Evolutionary conservation across 2,888 invertebrate species (phyloP).

Genomic region (Cheilosia pagana): DNA sequence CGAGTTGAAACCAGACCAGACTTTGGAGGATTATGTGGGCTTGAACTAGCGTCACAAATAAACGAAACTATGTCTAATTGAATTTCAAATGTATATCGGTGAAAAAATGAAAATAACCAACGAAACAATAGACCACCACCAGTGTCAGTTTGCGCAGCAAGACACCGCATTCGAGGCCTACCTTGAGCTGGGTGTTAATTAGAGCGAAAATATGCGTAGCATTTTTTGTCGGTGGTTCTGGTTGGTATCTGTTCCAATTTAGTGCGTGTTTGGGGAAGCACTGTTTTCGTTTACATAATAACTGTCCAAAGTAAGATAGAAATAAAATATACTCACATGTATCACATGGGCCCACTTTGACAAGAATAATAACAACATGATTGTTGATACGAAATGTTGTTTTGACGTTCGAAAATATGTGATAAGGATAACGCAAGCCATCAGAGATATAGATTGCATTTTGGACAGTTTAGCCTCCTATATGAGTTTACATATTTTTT

Average conservation of each 20-base stretch:
- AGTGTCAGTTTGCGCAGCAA: slow-evolving; percentile 14
- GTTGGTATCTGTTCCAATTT: slow-evolving; percentile 24
- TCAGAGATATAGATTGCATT: neutral
- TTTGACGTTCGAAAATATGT: slow-evolving; percentile 27
- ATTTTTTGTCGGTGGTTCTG: slow-evolving; percentile 1
- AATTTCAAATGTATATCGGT: neutral
- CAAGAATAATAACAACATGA: slow-evolving; percentile 38
- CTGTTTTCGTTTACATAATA: slow-evolving; percentile 17
- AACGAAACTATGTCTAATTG: neutral
- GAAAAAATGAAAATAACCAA: slow-evolving; percentile 7
- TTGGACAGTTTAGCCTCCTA: neutral
- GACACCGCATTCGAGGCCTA: slow-evolving; percentile 30
- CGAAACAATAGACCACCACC: neutral
- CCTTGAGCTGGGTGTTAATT: slow-evolving; percentile 57
- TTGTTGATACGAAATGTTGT: slow-evolving; percentile 19
- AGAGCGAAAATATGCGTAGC: slow-evolving; percentile 62
- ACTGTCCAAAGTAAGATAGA: neutral
- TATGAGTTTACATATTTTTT: neutral
- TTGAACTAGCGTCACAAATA: too few relatives aligned
- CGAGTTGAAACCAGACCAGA: too few relatives aligned
- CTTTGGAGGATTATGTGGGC: too few relatives aligned
- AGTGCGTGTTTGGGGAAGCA: neutral
- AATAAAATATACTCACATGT: slow-evolving; percentile 6
- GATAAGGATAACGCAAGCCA: slow-evolving; percentile 1
- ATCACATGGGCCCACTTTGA: neutral